phyloP scores from a whole-genome alignment of 2,797 vertebrate genomes.

The Distichodus sexfasciatus region DNA sequence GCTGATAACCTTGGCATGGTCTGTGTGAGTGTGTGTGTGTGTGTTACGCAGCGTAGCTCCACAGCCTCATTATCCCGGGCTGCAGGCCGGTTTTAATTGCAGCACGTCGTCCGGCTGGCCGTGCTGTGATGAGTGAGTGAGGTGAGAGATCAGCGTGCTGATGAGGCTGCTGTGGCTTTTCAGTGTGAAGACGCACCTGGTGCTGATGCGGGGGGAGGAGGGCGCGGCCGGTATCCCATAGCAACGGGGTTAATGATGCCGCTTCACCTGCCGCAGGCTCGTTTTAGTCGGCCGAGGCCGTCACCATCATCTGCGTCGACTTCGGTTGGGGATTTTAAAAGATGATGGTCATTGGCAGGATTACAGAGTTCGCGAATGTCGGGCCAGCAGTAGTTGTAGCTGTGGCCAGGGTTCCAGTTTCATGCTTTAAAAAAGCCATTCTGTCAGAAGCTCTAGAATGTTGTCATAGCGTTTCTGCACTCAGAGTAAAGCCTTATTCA shows the following conservation, averaged over 20 bases:
- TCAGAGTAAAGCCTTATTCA: too few species aligned
- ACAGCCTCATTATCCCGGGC: constrained; percentile 45
- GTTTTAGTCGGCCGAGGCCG: not conserved
- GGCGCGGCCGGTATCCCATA: constrained; percentile 18
- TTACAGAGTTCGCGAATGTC: too few species aligned
- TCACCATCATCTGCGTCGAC: too few species aligned
- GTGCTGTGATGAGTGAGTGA: constrained; percentile 43
- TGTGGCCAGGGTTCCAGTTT: too few species aligned
- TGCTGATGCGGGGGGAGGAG: constrained; percentile 5
- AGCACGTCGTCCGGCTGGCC: constrained; percentile 39
- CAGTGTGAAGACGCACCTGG: constrained; percentile 23
- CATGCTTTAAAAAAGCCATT: too few species aligned
- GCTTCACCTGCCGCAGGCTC: not conserved
- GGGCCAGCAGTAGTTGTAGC: too few species aligned
- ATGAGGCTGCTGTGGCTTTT: constrained; percentile 39
- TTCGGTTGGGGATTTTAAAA: too few species aligned
- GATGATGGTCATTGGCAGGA: too few species aligned
- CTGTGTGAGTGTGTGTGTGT: constrained; percentile 21
- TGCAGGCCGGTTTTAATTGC: constrained; percentile 50
- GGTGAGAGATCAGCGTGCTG: constrained; percentile 42
- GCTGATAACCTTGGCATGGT: constrained; percentile 51
- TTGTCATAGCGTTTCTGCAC: too few species aligned
- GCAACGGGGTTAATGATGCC: constrained; percentile 9
- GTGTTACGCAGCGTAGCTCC: constrained; percentile 35
- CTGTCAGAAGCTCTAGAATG: too few species aligned